Evolutionary conservation across 2,888 invertebrate genomes (phyloP).

Genomic region (Enchytraeus crypticus): DNA sequence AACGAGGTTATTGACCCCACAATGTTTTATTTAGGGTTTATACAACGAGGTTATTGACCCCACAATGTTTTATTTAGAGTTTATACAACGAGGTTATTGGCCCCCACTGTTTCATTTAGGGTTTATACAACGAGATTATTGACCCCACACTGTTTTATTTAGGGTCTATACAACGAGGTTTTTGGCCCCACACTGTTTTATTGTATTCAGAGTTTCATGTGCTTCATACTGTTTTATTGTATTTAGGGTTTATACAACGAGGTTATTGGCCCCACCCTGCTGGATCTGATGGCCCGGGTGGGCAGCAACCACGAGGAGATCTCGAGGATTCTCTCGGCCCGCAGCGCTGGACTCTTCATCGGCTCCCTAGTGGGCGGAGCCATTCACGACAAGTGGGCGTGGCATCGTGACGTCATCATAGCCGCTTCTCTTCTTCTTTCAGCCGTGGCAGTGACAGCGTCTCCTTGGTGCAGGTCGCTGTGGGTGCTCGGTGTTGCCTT

Average conservation of each 20-base stretch:
- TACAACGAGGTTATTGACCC: too few relatives aligned
- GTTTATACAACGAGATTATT: too few relatives aligned
- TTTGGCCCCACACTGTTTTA: conserved; percentile 32
- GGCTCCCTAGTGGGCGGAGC: conserved; percentile 19
- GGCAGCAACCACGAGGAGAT: conserved; percentile 31
- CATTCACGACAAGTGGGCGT: neutral
- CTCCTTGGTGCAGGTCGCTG: conserved; percentile 24
- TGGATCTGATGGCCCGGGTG: conserved; percentile 29
- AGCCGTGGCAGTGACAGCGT: conserved; percentile 22
- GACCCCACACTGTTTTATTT: neutral
- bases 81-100: too few relatives aligned
- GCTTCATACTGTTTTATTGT: too few relatives aligned
- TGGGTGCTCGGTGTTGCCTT: conserved; percentile 26
- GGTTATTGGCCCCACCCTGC: conserved; percentile 31
- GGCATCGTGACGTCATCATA: conserved; percentile 23
- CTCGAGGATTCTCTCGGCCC: conserved; percentile 28
- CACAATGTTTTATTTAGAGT: too few relatives aligned
- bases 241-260: conserved; percentile 28
- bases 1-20: too few relatives aligned
- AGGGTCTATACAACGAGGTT: conserved; percentile 30
- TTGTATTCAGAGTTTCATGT: too few relatives aligned
- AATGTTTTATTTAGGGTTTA: too few relatives aligned
- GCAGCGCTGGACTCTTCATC: conserved; percentile 29
- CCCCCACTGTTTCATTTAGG: too few relatives aligned
- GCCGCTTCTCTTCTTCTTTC: conserved; percentile 26